Evolutionary conservation across 1,140 invertebrate species (phyloP), one percentile per base, ranked within the genome.

Genomic region (Ridgeia piscesae): DNA sequence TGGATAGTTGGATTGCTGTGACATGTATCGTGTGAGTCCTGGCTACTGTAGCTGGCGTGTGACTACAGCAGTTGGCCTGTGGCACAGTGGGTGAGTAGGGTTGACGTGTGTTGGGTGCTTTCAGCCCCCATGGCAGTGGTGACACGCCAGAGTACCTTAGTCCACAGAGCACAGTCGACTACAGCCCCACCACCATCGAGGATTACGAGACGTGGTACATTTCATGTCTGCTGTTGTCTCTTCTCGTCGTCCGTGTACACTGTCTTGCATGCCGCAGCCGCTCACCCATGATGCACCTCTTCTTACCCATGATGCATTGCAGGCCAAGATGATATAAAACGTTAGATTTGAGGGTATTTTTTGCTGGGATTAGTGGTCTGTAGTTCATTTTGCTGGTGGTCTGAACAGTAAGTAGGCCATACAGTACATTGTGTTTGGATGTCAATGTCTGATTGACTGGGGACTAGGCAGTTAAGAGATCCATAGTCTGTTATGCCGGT

Each of bases 61-160:
- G 27, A 8, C 8, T 21, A 2, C 58, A 8, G 11, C 27, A 77
- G 27, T 77, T 21, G 27, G 58, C 58, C 27, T 31, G 11, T 77
- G 58, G 6, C 1, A 21, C 58, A 6, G 58, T 77, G 2, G 58
- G 58, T 1, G 27, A 31, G 1, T 17, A 21, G 58, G 1, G 27
- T 77, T 77, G 58, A 77, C 4, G 27, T 77, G 4, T 77, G 58
- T 77, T 77, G 17, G 27, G 14, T 17, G 58, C 11, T 94, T 94
- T n/a, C 94, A 97, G 93, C 92, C 91, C 93, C 35, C 93, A 98
- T 97, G 91, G 95, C 98, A 93, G 96, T 96, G 91, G 96, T 95
- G 92, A 90, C 4, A 92, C 92, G 9, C 92, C 92, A 34, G 93
- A 93, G 35, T 92, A 93, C 58, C 92, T 92, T 89, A 93, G 93